These are phyloP conservation scores for Danio tinwini DNA, from an alignment of 2,797 vertebrate species.

Conservation along the genomic window DNA sequence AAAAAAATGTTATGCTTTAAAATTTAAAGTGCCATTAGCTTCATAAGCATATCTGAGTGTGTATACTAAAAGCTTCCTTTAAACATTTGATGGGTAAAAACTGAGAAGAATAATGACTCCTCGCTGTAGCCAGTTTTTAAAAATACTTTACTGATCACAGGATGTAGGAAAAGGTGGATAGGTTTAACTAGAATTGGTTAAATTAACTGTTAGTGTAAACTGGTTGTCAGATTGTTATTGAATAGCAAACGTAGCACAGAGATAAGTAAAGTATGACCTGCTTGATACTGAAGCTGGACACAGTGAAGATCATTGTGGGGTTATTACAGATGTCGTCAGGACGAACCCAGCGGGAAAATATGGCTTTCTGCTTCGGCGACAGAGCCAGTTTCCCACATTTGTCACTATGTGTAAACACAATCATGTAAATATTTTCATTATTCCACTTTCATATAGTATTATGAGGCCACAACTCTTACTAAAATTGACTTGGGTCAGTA, in stretches of 20 bases:
- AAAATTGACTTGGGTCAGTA: background rate
- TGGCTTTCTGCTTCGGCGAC: conserved; percentile 95
- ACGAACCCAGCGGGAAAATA: conserved; percentile 95
- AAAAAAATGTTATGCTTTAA: too few relatives aligned
- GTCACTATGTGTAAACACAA: conserved; percentile 79
- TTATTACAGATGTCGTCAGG: conserved; percentile 95
- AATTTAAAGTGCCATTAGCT: too few relatives aligned
- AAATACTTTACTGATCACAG: too few relatives aligned
- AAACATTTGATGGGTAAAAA: too few relatives aligned
- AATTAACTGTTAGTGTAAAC: background rate
- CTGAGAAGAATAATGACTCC: too few relatives aligned
- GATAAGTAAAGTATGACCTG: conserved; percentile 80
- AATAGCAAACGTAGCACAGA: background rate
- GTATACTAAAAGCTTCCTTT: too few relatives aligned
- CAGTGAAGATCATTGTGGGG: conserved; percentile 97
- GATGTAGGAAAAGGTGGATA: background rate
- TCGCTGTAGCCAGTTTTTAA: too few relatives aligned
- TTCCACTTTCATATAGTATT: background rate
- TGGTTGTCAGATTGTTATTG: background rate
- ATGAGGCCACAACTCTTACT: background rate
- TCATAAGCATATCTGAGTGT: too few relatives aligned
- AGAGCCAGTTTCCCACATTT: conserved; percentile 91
- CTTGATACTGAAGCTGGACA: conserved; percentile 99
- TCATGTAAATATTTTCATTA: background rate
- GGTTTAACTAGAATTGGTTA: background rate